Conservation (phyloP, 2,888 invertebrate genomes). For the Dynastes grantii region DNA sequence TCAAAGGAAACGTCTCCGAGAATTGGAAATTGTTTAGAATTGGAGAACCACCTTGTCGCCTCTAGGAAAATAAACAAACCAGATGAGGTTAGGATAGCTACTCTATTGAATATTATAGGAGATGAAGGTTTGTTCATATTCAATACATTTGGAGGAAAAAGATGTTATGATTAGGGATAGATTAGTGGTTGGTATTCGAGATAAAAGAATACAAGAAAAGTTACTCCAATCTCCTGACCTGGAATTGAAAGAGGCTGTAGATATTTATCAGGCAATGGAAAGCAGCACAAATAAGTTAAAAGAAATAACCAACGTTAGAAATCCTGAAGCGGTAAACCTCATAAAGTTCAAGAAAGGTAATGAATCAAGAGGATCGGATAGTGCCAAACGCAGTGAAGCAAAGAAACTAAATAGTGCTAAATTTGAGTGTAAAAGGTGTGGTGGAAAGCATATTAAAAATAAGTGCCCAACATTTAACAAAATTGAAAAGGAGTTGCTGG, state of each 20-base stretch:
- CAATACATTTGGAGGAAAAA: constrained; percentile 8
- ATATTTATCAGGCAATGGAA: neutral
- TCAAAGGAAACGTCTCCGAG: constrained; percentile 8
- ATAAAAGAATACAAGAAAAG: constrained; percentile 22
- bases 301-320: constrained; percentile 7
- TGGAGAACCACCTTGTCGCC: neutral
- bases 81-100: constrained; percentile 2
- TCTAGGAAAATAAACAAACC: constrained; percentile 3
- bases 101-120: neutral
- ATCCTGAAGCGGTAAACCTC: constrained; percentile 1
- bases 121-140: too few relatives aligned
- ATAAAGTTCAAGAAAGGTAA: neutral
- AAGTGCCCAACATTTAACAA: constrained; percentile 1
- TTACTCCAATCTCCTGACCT: constrained; percentile 5
- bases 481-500: constrained; percentile 59
- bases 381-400: neutral
- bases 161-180: constrained; percentile 14
- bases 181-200: constrained; percentile 22
- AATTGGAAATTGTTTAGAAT: neutral
- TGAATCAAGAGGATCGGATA: neutral
- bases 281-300: constrained; percentile 15
- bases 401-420: constrained; percentile 8
- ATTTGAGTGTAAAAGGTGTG: neutral
- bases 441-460: neutral
- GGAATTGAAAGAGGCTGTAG: neutral